These are phyloP conservation scores for Byasa hedistus DNA, from an alignment of 2,888 invertebrate species.

Conservation along the genomic window DNA sequence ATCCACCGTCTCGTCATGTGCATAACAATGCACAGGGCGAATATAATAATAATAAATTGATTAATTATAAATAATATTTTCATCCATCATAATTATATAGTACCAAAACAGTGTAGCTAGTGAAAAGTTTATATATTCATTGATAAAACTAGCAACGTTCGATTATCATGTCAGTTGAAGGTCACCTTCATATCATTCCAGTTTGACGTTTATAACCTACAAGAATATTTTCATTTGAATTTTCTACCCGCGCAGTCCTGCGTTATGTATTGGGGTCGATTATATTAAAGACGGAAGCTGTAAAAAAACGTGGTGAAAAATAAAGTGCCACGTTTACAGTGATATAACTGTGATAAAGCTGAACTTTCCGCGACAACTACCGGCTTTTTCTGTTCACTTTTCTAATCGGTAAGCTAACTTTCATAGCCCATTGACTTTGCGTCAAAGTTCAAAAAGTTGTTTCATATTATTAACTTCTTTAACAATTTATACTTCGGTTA, in stretches of 20 bases:
- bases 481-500: neutral
- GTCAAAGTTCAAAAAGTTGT: constrained; percentile 55
- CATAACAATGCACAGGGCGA: too few species aligned
- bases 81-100: too few species aligned
- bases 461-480: constrained; percentile 26
- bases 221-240: constrained; percentile 64
- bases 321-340: constrained; percentile 50
- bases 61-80: too few species aligned
- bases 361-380: constrained; percentile 29
- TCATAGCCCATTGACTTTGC: constrained; percentile 41
- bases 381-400: constrained; percentile 35
- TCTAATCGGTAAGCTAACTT: constrained; percentile 52
- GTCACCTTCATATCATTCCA: constrained; percentile 65
- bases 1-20: too few species aligned
- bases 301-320: constrained; percentile 35
- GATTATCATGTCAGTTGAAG: constrained; percentile 60
- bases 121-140: too few species aligned
- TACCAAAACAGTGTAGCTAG: too few species aligned
- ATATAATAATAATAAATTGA: too few species aligned
- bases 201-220: constrained; percentile 69
- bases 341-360: constrained; percentile 61
- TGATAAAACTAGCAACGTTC: constrained; percentile 10
- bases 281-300: constrained; percentile 50
- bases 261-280: constrained; percentile 47
- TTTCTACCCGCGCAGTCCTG: constrained; percentile 73